phyloP scores from a whole-genome alignment of 2,797 vertebrate genomes.

The Enteromius paludinosus region DNA sequence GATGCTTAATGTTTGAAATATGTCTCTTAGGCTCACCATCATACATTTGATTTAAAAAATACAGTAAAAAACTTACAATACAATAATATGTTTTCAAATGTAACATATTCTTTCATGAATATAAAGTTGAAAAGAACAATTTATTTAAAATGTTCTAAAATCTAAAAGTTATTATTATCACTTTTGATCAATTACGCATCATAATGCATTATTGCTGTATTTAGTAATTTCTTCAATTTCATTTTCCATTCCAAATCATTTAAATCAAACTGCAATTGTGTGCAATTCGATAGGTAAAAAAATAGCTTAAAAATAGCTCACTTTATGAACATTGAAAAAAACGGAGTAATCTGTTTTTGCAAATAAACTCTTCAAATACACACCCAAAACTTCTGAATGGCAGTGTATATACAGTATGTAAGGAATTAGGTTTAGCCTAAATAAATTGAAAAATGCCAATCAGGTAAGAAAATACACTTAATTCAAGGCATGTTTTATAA shows the following conservation, averaged over 20 bases:
- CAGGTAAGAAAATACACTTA: neutral
- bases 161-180: neutral
- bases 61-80: neutral
- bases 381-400: neutral
- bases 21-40: neutral
- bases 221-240: neutral
- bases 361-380: neutral
- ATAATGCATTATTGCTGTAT: neutral
- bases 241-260: too few relatives aligned
- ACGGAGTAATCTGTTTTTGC: too few relatives aligned
- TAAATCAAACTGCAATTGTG: too few relatives aligned
- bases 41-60: neutral
- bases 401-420: neutral
- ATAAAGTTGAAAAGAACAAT: neutral
- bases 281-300: too few relatives aligned
- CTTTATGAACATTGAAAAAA: too few relatives aligned
- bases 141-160: neutral
- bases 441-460: neutral
- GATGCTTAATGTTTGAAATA: neutral
- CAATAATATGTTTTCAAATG: neutral
- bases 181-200: neutral
- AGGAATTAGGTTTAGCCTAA: neutral
- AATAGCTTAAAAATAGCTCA: too few relatives aligned
- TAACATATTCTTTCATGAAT: neutral
- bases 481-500: neutral